Conservation (phyloP, 2,888 invertebrate genomes). For the Sphinx pinastri region DNA sequence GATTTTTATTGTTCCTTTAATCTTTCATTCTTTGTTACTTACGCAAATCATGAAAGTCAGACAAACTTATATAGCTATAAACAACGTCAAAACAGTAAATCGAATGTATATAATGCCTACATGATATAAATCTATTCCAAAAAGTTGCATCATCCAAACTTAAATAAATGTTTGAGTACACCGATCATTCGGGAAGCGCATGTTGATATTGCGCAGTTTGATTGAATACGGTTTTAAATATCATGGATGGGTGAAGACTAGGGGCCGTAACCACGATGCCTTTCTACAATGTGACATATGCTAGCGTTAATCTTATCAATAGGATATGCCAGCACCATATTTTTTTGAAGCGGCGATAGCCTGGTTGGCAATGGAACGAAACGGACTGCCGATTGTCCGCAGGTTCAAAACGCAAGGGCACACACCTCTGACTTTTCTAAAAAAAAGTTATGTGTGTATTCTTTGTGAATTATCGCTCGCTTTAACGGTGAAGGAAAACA, state of each 20-base stretch:
- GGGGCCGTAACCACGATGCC: too few species aligned
- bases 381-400: too few species aligned
- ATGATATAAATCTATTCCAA: background rate
- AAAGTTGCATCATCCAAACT: background rate
- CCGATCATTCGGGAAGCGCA: background rate
- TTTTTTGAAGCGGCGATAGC: too few species aligned
- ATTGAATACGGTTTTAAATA: background rate
- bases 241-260: background rate
- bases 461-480: too few species aligned
- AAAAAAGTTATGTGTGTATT: too few species aligned
- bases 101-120: background rate
- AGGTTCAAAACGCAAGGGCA: too few species aligned
- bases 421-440: too few species aligned
- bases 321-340: too few species aligned
- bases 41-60: background rate
- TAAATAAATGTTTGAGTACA: background rate
- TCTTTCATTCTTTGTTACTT: background rate
- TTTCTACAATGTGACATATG: too few species aligned
- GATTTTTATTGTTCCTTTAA: slow-evolving; percentile 19
- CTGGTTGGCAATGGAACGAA: too few species aligned
- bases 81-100: slow-evolving; percentile 10
- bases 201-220: background rate
- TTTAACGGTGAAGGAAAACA: too few species aligned
- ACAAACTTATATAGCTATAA: background rate
- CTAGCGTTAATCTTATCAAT: too few species aligned